Evolutionary conservation across 2,113 vertebrate genomes (phyloP).

Genomic region (Thermophis baileyi): DNA sequence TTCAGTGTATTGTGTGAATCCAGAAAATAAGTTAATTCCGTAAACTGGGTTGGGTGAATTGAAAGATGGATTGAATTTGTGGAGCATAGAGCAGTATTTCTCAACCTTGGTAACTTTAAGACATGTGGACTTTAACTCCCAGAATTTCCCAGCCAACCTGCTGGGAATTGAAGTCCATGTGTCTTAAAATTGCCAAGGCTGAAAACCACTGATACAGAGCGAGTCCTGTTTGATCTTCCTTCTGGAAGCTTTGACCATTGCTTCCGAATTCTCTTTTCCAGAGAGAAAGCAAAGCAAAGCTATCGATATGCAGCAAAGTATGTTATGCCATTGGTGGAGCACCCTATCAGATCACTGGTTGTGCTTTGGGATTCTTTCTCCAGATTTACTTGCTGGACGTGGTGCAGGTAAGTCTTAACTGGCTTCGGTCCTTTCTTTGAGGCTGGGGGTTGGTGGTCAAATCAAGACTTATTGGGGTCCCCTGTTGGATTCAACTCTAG

Average conservation of each 20-base stretch:
- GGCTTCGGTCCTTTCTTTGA: background rate
- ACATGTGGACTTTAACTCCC: background rate
- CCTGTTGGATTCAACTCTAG: background rate
- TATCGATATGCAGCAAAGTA: conserved; percentile 84
- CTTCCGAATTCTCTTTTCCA: background rate
- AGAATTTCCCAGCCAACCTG: background rate
- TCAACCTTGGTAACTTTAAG: background rate
- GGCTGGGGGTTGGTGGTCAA: too few relatives aligned
- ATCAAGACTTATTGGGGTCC: background rate
- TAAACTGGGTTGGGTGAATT: too few relatives aligned
- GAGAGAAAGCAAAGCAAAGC: conserved; percentile 66
- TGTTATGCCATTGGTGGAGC: conserved; percentile 90
- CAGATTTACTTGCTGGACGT: conserved; percentile 92
- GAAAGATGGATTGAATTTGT: background rate
- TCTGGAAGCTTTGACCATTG: background rate
- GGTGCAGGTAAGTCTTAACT: conserved; percentile 77
- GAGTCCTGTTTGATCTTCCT: background rate
- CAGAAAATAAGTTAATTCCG: background rate
- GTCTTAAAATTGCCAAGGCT: too few relatives aligned
- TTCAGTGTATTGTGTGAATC: background rate
- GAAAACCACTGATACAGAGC: too few relatives aligned
- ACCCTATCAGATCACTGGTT: conserved; percentile 92
- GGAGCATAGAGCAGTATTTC: background rate
- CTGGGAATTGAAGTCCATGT: background rate
- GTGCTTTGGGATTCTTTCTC: conserved; percentile 89